phyloP scores from a whole-genome alignment of 1,140 invertebrate species.

The Pachypeltis micranthus region DNA sequence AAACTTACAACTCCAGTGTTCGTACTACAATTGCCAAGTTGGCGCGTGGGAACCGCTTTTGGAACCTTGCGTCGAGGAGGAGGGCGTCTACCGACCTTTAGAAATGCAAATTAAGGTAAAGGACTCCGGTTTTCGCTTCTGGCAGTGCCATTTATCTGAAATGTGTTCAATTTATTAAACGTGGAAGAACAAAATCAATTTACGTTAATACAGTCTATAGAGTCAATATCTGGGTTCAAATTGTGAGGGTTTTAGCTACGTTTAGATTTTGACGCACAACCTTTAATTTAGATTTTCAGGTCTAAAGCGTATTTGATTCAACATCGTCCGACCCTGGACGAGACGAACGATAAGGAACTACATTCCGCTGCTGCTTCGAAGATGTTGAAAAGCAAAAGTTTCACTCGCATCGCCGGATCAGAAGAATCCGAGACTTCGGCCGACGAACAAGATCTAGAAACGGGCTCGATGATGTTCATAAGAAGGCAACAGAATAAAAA shows the following conservation, averaged over 20 bases:
- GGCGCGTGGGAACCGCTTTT: conserved; percentile 68
- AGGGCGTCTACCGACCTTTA: conserved; percentile 57
- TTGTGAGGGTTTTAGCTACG: background rate
- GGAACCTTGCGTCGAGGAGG: conserved; percentile 55
- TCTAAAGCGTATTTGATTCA: background rate
- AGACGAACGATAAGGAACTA: conserved; percentile 31
- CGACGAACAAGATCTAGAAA: conserved; percentile 45
- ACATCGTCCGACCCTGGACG: background rate
- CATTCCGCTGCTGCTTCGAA: conserved; percentile 20
- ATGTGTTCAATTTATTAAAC: too few species aligned
- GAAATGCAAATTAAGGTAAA: conserved; percentile 55
- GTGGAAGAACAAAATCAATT: too few species aligned
- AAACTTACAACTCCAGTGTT: conserved; percentile 51
- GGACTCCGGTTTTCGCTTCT: too few species aligned
- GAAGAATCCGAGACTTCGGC: conserved; percentile 48
- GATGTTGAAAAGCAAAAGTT: conserved; percentile 7
- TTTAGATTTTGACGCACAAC: background rate
- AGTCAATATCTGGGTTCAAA: background rate
- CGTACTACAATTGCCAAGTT: conserved; percentile 59
- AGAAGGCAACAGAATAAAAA: conserved; percentile 30
- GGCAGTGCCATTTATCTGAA: background rate
- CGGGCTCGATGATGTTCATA: conserved; percentile 45
- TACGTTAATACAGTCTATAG: too few species aligned
- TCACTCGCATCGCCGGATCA: conserved; percentile 20
- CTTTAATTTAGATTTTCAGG: conserved; percentile 6